Evolutionary conservation across 2,888 invertebrate genomes (phyloP).

Genomic region (Trichopria drosophilae): DNA sequence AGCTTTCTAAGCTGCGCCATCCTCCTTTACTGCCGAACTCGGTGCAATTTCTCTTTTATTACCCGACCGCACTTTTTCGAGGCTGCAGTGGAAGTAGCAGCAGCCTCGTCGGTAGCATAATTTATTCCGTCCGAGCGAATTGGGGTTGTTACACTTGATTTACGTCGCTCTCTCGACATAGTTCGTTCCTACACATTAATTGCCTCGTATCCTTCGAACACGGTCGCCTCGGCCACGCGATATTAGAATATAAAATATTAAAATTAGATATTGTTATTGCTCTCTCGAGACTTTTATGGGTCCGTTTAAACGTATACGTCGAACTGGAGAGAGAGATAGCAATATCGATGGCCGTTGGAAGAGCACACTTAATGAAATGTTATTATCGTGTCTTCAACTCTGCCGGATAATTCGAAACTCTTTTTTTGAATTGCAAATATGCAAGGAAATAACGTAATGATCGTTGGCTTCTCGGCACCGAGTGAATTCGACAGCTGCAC

Average conservation of each 20-base stretch:
- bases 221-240: constrained; percentile 3
- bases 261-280: no score
- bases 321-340: no score
- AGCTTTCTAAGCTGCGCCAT: constrained; percentile 12
- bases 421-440: no score
- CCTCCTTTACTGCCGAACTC: constrained; percentile 33
- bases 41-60: constrained; percentile 35
- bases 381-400: no score
- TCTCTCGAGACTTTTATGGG: background rate
- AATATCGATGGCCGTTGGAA: no score
- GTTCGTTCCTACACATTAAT: constrained; percentile 23
- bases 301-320: no score
- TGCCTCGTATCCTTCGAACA: constrained; percentile 16
- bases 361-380: no score
- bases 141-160: constrained; percentile 38
- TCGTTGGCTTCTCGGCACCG: no score
- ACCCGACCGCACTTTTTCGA: constrained; percentile 10
- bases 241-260: no score
- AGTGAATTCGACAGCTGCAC: no score
- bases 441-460: no score
- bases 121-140: constrained; percentile 35
- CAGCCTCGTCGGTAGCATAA: constrained; percentile 31
- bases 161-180: constrained; percentile 27
- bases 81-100: constrained; percentile 4
- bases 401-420: no score